Percentiles rank a stretch among this genome's conserved stretches.
Evolutionary conservation across 2,797 vertebrate species (phyloP).

Genomic region (Lates japonicus): DNA sequence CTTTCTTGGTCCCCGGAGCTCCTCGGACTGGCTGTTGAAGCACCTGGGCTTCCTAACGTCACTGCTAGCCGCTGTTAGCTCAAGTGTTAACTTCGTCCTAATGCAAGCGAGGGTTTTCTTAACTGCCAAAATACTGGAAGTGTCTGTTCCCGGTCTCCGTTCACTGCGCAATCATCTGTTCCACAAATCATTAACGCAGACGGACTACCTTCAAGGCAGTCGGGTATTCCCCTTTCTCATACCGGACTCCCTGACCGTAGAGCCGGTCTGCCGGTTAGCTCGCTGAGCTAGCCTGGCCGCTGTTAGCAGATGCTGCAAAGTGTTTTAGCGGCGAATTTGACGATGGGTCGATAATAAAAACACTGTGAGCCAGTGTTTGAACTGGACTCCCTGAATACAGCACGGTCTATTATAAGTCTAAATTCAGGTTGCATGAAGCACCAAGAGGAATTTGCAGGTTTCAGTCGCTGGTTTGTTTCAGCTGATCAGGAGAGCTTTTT

Average conservation of each 20-base stretch:
- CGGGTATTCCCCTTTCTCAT: not conserved
- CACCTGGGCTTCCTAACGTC: conserved; percentile 21
- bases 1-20: not conserved
- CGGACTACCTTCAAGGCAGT: not conserved
- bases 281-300: conserved; percentile 49
- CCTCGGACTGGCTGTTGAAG: not conserved
- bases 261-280: conserved; percentile 37
- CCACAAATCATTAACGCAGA: conserved; percentile 39
- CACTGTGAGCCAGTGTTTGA: fast-evolving
- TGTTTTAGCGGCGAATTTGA: not conserved
- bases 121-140: not conserved
- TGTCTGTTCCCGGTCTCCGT: not conserved
- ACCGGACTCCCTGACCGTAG: not conserved
- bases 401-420: not conserved
- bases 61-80: conserved; percentile 44
- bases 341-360: not conserved
- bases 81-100: not conserved
- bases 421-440: not conserved
- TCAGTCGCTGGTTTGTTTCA: conserved; percentile 12
- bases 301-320: conserved; percentile 50
- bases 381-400: not conserved
- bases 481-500: not conserved
- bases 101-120: not conserved
- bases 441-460: not conserved
- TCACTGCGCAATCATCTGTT: conserved; percentile 23